Conservation (phyloP, 92 coral and sea anemone genomes). For the Phenganax stokvisi region DNA sequence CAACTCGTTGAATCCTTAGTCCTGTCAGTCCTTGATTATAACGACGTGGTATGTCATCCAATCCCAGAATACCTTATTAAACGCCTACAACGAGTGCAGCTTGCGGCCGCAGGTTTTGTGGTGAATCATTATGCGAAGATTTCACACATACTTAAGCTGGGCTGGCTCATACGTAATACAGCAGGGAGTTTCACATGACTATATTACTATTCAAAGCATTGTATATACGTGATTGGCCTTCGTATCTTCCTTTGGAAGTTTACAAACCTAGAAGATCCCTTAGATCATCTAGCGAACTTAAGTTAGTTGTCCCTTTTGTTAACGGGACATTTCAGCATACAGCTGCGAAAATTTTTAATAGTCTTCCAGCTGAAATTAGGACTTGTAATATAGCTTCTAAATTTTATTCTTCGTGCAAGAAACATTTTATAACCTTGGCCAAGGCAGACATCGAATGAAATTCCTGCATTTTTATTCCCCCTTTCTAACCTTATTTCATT, state of each 20-base stretch:
- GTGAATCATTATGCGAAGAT: not conserved
- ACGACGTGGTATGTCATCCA: no score
- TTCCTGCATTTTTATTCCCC: no score
- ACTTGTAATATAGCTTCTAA: not conserved
- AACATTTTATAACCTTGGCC: conserved; percentile 1
- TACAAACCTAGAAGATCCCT: conserved; percentile 10
- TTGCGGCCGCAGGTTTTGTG: not conserved
- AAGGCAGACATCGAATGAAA: conserved; percentile 7
- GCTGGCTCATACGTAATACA: not conserved
- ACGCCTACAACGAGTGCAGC: no score
- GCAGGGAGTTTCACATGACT: no score
- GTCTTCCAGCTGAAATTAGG: conserved; percentile 1
- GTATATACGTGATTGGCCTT: not conserved
- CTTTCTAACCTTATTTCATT: not conserved
- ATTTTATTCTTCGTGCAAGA: conserved; percentile 6
- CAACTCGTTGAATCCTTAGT: no score
- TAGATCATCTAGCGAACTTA: not conserved
- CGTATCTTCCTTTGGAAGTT: conserved; percentile 15
- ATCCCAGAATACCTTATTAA: no score
- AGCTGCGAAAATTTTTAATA: not conserved
- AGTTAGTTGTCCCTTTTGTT: not conserved
- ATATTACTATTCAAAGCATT: not conserved
- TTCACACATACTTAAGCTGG: not conserved
- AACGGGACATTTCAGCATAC: conserved; percentile 14
- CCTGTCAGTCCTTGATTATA: no score